Evolutionary conservation across 1,140 invertebrate species (phyloP).

Genomic region (Drosophila trapezifrons): DNA sequence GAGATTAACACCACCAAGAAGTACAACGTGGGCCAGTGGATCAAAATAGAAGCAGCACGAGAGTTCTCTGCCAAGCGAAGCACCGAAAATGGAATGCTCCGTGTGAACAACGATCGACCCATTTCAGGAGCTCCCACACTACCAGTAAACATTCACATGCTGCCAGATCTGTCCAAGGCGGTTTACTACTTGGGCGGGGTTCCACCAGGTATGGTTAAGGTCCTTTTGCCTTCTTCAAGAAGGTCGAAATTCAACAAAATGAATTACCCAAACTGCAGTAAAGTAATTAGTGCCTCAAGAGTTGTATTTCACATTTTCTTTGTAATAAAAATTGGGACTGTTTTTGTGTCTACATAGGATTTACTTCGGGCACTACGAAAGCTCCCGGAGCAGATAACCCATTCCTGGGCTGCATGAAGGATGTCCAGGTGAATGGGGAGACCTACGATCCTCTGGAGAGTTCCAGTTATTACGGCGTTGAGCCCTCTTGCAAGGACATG

Average conservation of each 20-base stretch:
- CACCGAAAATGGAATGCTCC: constrained; percentile 87
- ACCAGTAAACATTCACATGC: constrained; percentile 85
- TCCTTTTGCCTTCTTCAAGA: neutral
- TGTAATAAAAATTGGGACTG: too few relatives aligned
- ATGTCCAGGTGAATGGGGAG: constrained; percentile 89
- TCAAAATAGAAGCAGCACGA: constrained; percentile 89
- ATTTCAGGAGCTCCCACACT: constrained; percentile 87
- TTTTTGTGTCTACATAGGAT: constrained; percentile 38
- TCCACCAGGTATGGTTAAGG: constrained; percentile 87
- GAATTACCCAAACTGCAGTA: neutral
- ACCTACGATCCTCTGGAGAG: constrained; percentile 86
- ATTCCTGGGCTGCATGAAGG: constrained; percentile 93
- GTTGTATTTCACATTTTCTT: too few relatives aligned
- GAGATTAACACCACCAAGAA: constrained; percentile 89
- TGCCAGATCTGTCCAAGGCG: constrained; percentile 87
- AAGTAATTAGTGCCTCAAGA: neutral
- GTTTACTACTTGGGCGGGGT: constrained; percentile 92
- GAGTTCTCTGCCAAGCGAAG: constrained; percentile 85
- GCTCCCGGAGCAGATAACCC: constrained; percentile 85
- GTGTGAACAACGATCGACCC: constrained; percentile 89
- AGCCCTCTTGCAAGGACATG: constrained; percentile 88
- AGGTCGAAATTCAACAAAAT: neutral
- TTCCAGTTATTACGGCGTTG: constrained; percentile 90
- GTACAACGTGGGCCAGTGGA: constrained; percentile 93
- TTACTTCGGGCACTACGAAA: constrained; percentile 75